Base-by-base conservation (phyloP, 2,113 vertebrate species). In the Seriola quinqueradiata region DNA sequence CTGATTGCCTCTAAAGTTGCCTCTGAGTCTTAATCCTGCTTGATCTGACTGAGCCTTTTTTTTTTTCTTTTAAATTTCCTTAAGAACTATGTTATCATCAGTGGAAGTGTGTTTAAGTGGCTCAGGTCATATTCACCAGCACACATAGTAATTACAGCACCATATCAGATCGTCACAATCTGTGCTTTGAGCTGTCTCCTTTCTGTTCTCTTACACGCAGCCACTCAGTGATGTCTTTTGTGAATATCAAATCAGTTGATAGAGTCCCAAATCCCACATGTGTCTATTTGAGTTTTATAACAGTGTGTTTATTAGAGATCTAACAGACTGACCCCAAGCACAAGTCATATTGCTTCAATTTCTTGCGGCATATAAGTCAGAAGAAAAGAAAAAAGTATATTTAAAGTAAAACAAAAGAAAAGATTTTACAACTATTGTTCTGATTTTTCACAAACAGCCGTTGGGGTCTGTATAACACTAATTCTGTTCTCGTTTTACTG, bases 21-120 rank as follows among this genome's bases (percentile, higher is more conserved):
- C 40, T 52, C 60, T 50, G 36, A 54, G n/a, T 65, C 44, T 70
- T 88, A 69, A 81, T 79, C 75, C 72, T 44, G 34, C 64, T 69
- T 42, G n/a, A 72, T 57, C 70, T 71, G 40, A 64, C 32, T 16
- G 61, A 68, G 1, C 50, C 28, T 61, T 61, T 85, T 32, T 44
- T 42, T 84, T 32, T 44, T 42, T 84, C 61, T 54, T 48, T 38
- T 79, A 4, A 68, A 54, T 16, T 69, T 46, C 50, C 66, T 52
- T 23, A 67, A 80, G 69, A 58, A 34, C 21, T 40, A n/a, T 59
- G 2, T 74, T 60, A 52, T 54, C 19, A 7, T 60, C 36, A 12
- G 8, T 8, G 44, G 2, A 46, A 50, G 42, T 40, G 21, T 3
- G 16, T 2, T 1, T 21, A 28, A 70, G 55, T 44, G 42, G 40